Base-by-base conservation (phyloP, 2,113 vertebrate genomes). In the Ochotona princeps region DNA sequence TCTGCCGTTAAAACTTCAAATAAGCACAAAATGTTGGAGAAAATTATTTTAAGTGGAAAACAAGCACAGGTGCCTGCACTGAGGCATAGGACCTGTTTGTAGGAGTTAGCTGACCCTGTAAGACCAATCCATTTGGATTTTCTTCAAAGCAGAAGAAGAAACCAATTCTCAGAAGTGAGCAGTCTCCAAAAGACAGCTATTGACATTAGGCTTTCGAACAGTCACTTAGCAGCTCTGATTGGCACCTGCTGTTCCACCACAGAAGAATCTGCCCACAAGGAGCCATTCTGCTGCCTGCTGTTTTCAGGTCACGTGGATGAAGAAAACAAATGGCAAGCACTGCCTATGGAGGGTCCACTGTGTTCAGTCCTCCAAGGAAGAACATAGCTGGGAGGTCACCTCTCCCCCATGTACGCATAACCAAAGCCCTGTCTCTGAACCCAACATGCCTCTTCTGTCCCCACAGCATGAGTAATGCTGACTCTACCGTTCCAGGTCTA, bases 381-480 rank as follows among this genome's bases (percentile, higher is more conserved):
- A 74, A 38, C 61, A 78, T 18, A 32, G 10, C 6, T n/a, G 26
- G 49, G 65, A 15, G 54, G 10, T 18, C 20, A 20, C 30, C 0
- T 8, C 54, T 79, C 17, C 51, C 61, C 25, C 7, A n/a, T 57
- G 38, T 44, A 1, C 2, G n/a, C 35, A 75, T 70, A 47, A n/a
- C 25, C 14, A 17, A 38, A 66, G 11, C n/a, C 30, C 7, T 2
- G 23, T 44, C 76, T 30, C 74, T 30, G 69, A 23, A 51, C 11
- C 1, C 0, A 11, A 57, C 35, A 7, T 3, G 0, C 1, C 70
- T 51, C 63, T 82, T 30, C 44, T 25, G 18, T 72, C 35, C 54
- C 60, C 47, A n/a, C 3, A 7, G 67, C 13, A 21, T 21, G 32
- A 57, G 7, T 7, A 0, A 32, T 72, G 17, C 35, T 38, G 35